Evolutionary conservation across 2,113 vertebrate genomes (phyloP).

Genomic region (Aldabrachelys gigantea): DNA sequence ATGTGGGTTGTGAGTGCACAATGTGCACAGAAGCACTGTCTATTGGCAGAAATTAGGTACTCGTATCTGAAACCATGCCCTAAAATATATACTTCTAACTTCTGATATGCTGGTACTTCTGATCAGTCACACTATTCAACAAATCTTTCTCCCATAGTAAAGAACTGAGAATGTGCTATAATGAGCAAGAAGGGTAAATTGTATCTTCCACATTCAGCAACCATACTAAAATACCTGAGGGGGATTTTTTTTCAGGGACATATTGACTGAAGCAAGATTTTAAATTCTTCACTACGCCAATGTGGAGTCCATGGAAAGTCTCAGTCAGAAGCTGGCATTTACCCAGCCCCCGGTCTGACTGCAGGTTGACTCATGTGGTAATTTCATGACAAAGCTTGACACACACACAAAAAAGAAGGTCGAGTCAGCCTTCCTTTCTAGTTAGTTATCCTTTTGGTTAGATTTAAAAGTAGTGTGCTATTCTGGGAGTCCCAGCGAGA

Average conservation of each 20-base stretch:
- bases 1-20: neutral
- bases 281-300: neutral
- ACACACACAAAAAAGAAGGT: neutral
- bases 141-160: neutral
- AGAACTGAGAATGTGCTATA: neutral
- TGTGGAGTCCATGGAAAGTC: neutral
- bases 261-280: neutral
- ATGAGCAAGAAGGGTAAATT: neutral
- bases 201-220: accelerated
- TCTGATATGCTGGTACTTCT: neutral
- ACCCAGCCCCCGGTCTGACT: neutral
- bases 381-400: neutral
- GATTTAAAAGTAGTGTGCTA: neutral
- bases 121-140: neutral
- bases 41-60: neutral
- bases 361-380: accelerated
- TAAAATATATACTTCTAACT: neutral
- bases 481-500: neutral
- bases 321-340: neutral
- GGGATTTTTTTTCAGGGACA: neutral
- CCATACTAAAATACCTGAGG: neutral
- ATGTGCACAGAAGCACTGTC: neutral
- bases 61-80: neutral
- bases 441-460: neutral
- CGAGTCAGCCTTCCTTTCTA: neutral